A percentile compares a stretch with the other conserved stretches of the same genome.
phyloP scores from a whole-genome alignment of 2,888 invertebrate genomes.

The Pheosia gnoma region DNA sequence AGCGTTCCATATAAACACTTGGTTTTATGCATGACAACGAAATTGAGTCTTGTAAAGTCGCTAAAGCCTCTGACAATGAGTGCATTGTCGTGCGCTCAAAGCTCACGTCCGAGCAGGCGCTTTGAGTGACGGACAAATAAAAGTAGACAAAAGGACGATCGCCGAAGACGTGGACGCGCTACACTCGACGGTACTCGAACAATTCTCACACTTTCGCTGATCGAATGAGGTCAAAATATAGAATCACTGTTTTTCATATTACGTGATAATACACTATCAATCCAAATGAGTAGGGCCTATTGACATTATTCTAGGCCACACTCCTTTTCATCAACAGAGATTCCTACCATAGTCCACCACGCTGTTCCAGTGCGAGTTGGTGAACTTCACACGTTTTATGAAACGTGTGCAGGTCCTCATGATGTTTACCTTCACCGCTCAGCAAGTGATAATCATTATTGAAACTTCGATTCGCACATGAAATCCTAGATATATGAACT shows the following conservation, averaged over 20 bases:
- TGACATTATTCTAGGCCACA: too few species aligned
- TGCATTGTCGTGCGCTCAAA: slow-evolving; percentile 70
- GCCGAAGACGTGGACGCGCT: slow-evolving; percentile 41
- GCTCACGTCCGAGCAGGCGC: slow-evolving; percentile 62
- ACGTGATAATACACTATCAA: too few species aligned
- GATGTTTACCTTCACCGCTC: too few species aligned
- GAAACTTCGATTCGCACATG: too few species aligned
- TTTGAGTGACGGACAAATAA: slow-evolving; percentile 80
- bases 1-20: slow-evolving; percentile 64
- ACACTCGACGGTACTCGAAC: slow-evolving; percentile 24
- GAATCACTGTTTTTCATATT: slow-evolving; percentile 22
- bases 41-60: slow-evolving; percentile 73
- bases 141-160: slow-evolving; percentile 66
- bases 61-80: slow-evolving; percentile 70
- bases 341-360: too few species aligned
- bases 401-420: too few species aligned
- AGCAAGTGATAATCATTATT: too few species aligned
- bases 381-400: too few species aligned
- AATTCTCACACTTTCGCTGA: slow-evolving; percentile 68
- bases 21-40: slow-evolving; percentile 77
- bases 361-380: too few species aligned
- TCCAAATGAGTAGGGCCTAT: too few species aligned
- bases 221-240: slow-evolving; percentile 32
- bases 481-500: too few species aligned
- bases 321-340: too few species aligned